Base-by-base conservation (phyloP, 2,888 invertebrate genomes). In the Drosophila buzzatii region DNA sequence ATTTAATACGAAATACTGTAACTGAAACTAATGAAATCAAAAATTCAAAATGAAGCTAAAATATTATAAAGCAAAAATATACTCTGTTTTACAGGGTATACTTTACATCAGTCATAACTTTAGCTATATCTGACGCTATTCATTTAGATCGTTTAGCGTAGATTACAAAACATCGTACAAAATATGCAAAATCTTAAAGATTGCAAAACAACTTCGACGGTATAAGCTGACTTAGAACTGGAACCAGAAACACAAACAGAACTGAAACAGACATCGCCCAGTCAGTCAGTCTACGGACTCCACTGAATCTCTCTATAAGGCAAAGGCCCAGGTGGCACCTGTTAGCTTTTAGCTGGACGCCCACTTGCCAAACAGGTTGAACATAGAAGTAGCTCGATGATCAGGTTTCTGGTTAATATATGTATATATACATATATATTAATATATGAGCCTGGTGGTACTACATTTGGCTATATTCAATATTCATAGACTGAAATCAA, bases 291-390 rank as follows among this genome's bases (percentile, higher is more conserved):
- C 80, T 73, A 47, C 67, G 76, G 65, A 52, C 66, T 42, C 61
- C 58, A 63, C 53, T 63, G 51, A 67, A 51, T 52, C 42, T 60
- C 62, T 75, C 44, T 66, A 76, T 71, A 76, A 63, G 78, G 76
- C 62, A 27, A 71, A 60, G 78, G 71, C 62, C 41, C 72, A 61
- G 70, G 76, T 79, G 77, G 61, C 88, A 69, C 52, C 51, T 56
- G 68, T 37, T 79, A 81, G 51, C 51, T 51, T 49, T 82, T 84
- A 65, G 79, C 81, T 61, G 57, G 73, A 80, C 84, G 84, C 84
- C 84, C 75, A 84, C 84, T 58, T 74, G 69, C 61, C 70, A 65
- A 84, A 85, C 85, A 51, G 76, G 85, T 84, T 87, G 63, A 27
- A 6, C 53, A 60, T 65, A 47, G 66, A 70, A 20, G 42, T 20